Percentiles rank a stretch among this genome's conserved stretches.
These are phyloP conservation scores for Drosophila tani DNA, from an alignment of 1,140 invertebrate species.

Conservation along the genomic window DNA sequence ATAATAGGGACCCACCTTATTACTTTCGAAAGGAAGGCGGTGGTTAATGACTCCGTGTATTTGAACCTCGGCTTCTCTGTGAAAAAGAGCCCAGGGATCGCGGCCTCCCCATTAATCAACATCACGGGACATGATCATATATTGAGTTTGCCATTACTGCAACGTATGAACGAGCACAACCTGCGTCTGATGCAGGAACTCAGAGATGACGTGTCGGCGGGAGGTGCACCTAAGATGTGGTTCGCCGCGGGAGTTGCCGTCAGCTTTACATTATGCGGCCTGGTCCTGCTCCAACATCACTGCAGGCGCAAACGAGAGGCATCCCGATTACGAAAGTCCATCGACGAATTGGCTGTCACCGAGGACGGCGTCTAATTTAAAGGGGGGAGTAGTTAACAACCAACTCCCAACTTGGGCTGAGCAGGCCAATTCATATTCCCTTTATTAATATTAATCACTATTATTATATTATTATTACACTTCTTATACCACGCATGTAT, in stretches of 20 bases:
- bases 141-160: neutral
- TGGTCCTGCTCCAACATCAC: slow-evolving; percentile 1
- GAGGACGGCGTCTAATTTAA: neutral
- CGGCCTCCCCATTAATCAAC: slow-evolving; percentile 8
- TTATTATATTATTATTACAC: too few relatives aligned
- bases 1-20: too few relatives aligned
- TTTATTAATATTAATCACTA: too few relatives aligned
- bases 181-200: slow-evolving; percentile 18
- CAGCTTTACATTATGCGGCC: slow-evolving; percentile 1
- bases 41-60: too few relatives aligned
- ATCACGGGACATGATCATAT: neutral
- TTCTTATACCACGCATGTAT: too few relatives aligned
- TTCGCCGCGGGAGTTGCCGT: slow-evolving; percentile 6
- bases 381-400: too few relatives aligned
- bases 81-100: slow-evolving; percentile 1
- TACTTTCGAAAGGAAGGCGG: too few relatives aligned
- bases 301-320: slow-evolving; percentile 1
- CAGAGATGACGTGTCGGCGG: slow-evolving; percentile 3
- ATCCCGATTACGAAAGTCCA: neutral
- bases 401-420: too few relatives aligned
- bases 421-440: too few relatives aligned
- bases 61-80: too few relatives aligned
- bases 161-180: slow-evolving; percentile 22
- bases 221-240: slow-evolving; percentile 1
- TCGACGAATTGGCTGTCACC: slow-evolving; percentile 8